These are phyloP conservation scores for Ophraella communa DNA, from an alignment of 2,888 invertebrate species.

Conservation along the genomic window DNA sequence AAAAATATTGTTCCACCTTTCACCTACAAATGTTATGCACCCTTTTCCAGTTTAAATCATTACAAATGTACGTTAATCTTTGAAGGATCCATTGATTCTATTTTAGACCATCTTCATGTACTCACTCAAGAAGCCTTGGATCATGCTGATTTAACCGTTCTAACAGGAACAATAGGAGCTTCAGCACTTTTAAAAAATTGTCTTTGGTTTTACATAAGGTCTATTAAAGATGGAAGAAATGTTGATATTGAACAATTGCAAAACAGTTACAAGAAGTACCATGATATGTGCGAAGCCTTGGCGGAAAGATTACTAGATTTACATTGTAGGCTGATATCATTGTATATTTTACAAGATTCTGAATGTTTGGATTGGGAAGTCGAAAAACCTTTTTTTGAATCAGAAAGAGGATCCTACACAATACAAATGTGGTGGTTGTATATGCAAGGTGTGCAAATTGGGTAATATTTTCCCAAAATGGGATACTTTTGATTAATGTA, in stretches of 20 bases:
- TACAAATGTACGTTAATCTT: not conserved
- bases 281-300: constrained; percentile 84
- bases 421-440: constrained; percentile 91
- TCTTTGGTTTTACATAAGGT: constrained; percentile 77
- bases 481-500: no score
- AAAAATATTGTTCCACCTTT: no score
- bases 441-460: constrained; percentile 69
- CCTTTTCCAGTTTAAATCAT: no score
- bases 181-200: constrained; percentile 80
- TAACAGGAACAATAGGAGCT: constrained; percentile 82
- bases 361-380: constrained; percentile 80
- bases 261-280: constrained; percentile 74
- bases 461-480: not conserved
- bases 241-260: constrained; percentile 52
- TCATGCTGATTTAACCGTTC: constrained; percentile 81
- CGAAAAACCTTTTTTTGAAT: constrained; percentile 70
- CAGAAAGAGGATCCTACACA: constrained; percentile 79
- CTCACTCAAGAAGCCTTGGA: constrained; percentile 84
- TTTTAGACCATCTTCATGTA: constrained; percentile 75
- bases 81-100: no score
- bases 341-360: constrained; percentile 83
- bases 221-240: constrained; percentile 53
- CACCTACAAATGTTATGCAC: no score
- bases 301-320: constrained; percentile 82
- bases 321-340: constrained; percentile 77